Evolutionary conservation across 1,140 invertebrate genomes (phyloP).

Genomic region (Bicyclus anynana): DNA sequence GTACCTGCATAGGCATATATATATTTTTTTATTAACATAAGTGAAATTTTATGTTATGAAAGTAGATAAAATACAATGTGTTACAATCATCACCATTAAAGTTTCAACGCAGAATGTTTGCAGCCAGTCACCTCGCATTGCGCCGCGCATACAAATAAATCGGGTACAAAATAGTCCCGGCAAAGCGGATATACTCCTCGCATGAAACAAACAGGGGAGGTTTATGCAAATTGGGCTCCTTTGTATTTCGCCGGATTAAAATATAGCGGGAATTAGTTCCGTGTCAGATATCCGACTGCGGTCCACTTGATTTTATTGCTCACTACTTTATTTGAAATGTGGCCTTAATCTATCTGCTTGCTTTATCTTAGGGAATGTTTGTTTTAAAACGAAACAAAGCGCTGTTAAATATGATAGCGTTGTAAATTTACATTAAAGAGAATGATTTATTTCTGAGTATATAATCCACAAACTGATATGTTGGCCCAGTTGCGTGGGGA

Average conservation of each 20-base stretch:
- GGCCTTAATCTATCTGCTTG: slow-evolving; percentile 31
- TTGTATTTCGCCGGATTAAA: slow-evolving; percentile 75
- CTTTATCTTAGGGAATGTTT: slow-evolving; percentile 24
- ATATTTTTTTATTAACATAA: too few relatives aligned
- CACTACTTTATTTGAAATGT: slow-evolving; percentile 53
- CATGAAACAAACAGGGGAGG: slow-evolving; percentile 72
- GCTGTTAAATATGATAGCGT: neutral
- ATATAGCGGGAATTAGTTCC: slow-evolving; percentile 74
- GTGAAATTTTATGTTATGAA: too few relatives aligned
- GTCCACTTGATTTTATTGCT: slow-evolving; percentile 59
- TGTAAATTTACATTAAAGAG: neutral
- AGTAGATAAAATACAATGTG: slow-evolving; percentile 20
- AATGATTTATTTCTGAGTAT: too few relatives aligned
- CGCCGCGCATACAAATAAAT: slow-evolving; percentile 59
- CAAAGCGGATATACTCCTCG: slow-evolving; percentile 70
- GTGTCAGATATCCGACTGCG: slow-evolving; percentile 66
- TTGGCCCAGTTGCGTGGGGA: too few relatives aligned
- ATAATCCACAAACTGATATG: too few relatives aligned
- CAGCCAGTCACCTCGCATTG: slow-evolving; percentile 26
- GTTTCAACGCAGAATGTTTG: slow-evolving; percentile 33
- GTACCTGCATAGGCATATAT: too few relatives aligned
- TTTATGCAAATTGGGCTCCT: slow-evolving; percentile 75
- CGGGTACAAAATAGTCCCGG: slow-evolving; percentile 62
- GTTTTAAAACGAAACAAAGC: neutral
- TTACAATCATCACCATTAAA: slow-evolving; percentile 36